Base-by-base conservation (phyloP, 2,888 invertebrate species). In the Amphipoea oculea region DNA sequence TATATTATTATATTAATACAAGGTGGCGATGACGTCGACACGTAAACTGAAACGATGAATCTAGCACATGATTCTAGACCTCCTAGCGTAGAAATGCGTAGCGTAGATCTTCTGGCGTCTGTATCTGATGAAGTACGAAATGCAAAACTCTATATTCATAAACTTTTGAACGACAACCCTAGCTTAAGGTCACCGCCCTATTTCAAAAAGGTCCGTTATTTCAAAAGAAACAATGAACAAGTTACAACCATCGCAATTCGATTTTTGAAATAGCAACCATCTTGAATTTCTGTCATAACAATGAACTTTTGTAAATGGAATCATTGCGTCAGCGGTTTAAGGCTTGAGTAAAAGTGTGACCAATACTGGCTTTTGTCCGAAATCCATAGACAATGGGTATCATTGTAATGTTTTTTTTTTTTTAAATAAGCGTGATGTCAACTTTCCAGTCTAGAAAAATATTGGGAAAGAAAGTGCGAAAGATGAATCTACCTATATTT, bases 401-500 rank as follows among this genome's bases (percentile, higher is more conserved):
- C 14, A n/a, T 48, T 45, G 11, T 67, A n/a, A 71, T 62, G 7
- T 12, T 48, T 45, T 45, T 45, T 45, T 45, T 45, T 45, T 62
- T 67, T 67, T 70, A 54, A 71, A 72, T 48, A n/a, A 11, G 12
- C 17, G 36, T 70, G 20, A 20, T 57, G 6, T 14, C 20, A 60
- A 73, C 82, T 85, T 85, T 78, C 70, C 54, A 71, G 12, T 71
- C 62, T 71, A 62, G 12, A 66, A 29, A 48, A 79, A 72, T 85
- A 78, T 74, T 54, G 20, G 54, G 1, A 66, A 62, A 42, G 83
- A 82, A 84, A 86, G 86, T 74, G 45, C 17, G 12, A 29, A 66
- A 73, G 48, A 76, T 7, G 17, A 69, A 62, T 67, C 14, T n/a
- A 73, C 45, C n/a, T n/a, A n/a, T n/a, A n/a, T n/a, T n/a, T n/a